Conservation (phyloP, 2,113 vertebrate species). For the Parus major region DNA sequence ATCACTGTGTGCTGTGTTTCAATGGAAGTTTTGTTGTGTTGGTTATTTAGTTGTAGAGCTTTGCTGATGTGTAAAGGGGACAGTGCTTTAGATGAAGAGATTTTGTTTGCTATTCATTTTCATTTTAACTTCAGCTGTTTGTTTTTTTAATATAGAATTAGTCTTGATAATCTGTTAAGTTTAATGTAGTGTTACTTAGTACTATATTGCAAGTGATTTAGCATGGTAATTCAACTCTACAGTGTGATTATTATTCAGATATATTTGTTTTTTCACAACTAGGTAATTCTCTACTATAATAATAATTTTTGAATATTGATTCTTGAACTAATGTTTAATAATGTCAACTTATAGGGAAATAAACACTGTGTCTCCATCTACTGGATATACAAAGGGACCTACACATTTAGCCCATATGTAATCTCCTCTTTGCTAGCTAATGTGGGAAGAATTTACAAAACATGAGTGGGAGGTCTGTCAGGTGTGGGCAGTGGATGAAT, state of each 20-base stretch:
- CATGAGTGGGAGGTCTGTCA: neutral
- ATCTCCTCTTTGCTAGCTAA: neutral
- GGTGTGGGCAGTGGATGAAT: neutral
- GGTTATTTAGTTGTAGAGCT: neutral
- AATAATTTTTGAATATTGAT: neutral
- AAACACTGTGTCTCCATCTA: constrained; percentile 60
- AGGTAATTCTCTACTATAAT: neutral
- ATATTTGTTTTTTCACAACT: neutral
- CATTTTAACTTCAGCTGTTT: neutral
- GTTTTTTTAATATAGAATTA: neutral
- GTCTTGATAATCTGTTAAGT: neutral
- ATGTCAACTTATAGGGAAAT: neutral
- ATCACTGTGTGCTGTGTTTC: fast-evolving
- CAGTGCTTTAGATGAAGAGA: neutral
- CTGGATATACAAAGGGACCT: constrained; percentile 19
- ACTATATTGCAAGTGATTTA: neutral
- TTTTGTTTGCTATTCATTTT: neutral
- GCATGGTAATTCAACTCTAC: neutral
- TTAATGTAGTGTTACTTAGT: constrained; percentile 29
- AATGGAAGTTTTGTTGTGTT: neutral
- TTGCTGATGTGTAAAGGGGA: neutral
- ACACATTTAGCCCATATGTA: neutral
- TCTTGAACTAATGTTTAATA: neutral
- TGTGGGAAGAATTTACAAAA: neutral
- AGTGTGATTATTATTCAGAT: neutral